Evolutionary conservation across 2,888 invertebrate species (phyloP).

Genomic region (Eupithecia centaureata): DNA sequence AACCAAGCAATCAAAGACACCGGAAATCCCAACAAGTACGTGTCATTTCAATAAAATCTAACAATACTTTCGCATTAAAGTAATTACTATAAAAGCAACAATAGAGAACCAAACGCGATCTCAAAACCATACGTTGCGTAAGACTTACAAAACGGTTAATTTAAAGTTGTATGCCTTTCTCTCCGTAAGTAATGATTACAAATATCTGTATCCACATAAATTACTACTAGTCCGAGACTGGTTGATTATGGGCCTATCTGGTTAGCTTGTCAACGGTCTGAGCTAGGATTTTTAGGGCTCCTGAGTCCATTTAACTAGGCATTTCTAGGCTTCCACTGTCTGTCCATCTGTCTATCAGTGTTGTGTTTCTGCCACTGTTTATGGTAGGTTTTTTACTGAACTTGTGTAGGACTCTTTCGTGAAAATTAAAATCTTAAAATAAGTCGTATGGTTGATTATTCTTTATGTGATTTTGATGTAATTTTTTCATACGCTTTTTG

Average conservation of each 20-base stretch:
- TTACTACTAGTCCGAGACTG: conserved; percentile 2
- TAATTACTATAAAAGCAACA: conserved; percentile 18
- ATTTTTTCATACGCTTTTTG: no score
- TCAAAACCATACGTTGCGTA: conserved; percentile 33
- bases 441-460: no score
- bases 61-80: conserved; percentile 12
- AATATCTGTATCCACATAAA: conserved; percentile 30
- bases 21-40: conserved; percentile 1
- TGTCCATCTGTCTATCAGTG: conserved; percentile 3
- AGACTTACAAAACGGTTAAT: conserved; percentile 56
- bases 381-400: not conserved
- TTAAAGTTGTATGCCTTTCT: conserved; percentile 58
- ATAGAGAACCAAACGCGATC: conserved; percentile 25
- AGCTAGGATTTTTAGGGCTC: not conserved
- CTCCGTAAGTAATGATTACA: conserved; percentile 41
- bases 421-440: not conserved
- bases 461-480: no score
- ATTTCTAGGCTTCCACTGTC: not conserved
- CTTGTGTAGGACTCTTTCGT: not conserved
- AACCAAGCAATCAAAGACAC: conserved; percentile 6
- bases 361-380: not conserved
- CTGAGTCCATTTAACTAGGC: not conserved
- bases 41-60: not conserved
- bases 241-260: conserved; percentile 6
- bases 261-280: conserved; percentile 7